These are phyloP conservation scores for Nemapogon koenigi DNA, from an alignment of 2,888 invertebrate genomes.

Conservation along the genomic window DNA sequence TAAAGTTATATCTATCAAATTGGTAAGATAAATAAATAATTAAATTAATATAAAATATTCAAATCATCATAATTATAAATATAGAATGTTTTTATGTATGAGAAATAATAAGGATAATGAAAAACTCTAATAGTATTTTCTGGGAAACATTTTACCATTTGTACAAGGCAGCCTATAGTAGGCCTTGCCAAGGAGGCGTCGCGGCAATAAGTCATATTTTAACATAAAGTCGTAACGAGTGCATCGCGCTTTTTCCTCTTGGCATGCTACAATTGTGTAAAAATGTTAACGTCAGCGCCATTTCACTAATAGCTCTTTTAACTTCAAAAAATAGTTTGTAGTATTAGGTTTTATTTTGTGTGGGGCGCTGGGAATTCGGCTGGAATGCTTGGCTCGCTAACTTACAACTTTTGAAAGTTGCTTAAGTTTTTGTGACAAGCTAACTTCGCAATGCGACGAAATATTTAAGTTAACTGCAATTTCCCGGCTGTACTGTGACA, in stretches of 20 bases:
- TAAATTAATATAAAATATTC: too few species aligned
- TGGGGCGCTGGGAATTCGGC: slow-evolving; percentile 11
- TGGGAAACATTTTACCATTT: too few species aligned
- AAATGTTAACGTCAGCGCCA: slow-evolving; percentile 13
- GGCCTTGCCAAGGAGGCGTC: slow-evolving; percentile 11
- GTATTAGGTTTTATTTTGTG: slow-evolving; percentile 24
- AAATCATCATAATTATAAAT: too few species aligned
- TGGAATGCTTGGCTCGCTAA: slow-evolving; percentile 19
- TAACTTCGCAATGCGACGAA: slow-evolving; percentile 30
- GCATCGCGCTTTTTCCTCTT: slow-evolving; percentile 10
- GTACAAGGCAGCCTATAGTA: too few species aligned
- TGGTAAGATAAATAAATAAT: too few species aligned
- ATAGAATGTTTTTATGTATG: too few species aligned
- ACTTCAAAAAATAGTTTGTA: slow-evolving; percentile 26
- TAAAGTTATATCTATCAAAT: too few species aligned
- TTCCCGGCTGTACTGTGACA: too few species aligned
- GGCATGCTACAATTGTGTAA: slow-evolving; percentile 12
- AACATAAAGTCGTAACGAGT: slow-evolving; percentile 9
- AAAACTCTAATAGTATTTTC: too few species aligned
- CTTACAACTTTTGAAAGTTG: slow-evolving; percentile 19
- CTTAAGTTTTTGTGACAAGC: slow-evolving; percentile 49
- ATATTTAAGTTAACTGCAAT: slow-evolving; percentile 37
- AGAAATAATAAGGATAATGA: too few species aligned
- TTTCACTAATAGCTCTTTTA: slow-evolving; percentile 16
- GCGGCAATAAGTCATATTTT: slow-evolving; percentile 7